Percentiles rank a stretch among this genome's conserved stretches.
phyloP scores from a whole-genome alignment of 2,888 invertebrate species.

The Dromius quadrimaculatus region DNA sequence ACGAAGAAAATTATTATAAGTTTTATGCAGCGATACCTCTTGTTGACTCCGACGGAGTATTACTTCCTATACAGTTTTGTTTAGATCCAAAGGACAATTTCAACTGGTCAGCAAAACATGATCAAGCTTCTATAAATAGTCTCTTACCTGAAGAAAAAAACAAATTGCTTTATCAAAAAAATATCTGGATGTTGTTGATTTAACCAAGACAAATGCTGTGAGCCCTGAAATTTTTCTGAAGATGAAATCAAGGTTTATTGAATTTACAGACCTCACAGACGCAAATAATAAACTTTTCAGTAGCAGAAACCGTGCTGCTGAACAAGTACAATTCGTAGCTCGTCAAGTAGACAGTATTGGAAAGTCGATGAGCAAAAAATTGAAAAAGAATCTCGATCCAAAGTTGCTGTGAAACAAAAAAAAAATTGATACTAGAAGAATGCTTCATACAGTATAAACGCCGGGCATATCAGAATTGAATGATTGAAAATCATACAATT shows the following conservation, averaged over 20 bases:
- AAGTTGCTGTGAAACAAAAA: slow-evolving; percentile 64
- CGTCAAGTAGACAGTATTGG: slow-evolving; percentile 86
- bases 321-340: slow-evolving; percentile 78
- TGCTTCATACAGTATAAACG: slow-evolving; percentile 78
- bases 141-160: slow-evolving; percentile 71
- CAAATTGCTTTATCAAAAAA: slow-evolving; percentile 74
- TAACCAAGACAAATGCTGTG: slow-evolving; percentile 66
- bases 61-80: slow-evolving; percentile 85
- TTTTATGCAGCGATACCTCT: slow-evolving; percentile 75
- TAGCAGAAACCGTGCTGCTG: slow-evolving; percentile 71
- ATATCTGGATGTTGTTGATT: slow-evolving; percentile 74
- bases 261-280: slow-evolving; percentile 67
- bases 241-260: slow-evolving; percentile 57
- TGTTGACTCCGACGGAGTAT: slow-evolving; percentile 77
- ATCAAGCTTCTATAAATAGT: slow-evolving; percentile 70
- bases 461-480: slow-evolving; percentile 80
- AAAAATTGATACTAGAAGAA: slow-evolving; percentile 67
- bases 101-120: slow-evolving; percentile 75
- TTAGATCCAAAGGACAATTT: slow-evolving; percentile 86
- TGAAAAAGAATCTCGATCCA: slow-evolving; percentile 77
- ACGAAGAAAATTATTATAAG: slow-evolving; percentile 68
- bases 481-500: slow-evolving; percentile 84
- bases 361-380: slow-evolving; percentile 78
- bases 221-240: slow-evolving; percentile 65
- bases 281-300: slow-evolving; percentile 61